Percentiles rank a stretch among this genome's conserved stretches.
phyloP scores from a whole-genome alignment of 2,113 vertebrate genomes.

The Proteles cristata region DNA sequence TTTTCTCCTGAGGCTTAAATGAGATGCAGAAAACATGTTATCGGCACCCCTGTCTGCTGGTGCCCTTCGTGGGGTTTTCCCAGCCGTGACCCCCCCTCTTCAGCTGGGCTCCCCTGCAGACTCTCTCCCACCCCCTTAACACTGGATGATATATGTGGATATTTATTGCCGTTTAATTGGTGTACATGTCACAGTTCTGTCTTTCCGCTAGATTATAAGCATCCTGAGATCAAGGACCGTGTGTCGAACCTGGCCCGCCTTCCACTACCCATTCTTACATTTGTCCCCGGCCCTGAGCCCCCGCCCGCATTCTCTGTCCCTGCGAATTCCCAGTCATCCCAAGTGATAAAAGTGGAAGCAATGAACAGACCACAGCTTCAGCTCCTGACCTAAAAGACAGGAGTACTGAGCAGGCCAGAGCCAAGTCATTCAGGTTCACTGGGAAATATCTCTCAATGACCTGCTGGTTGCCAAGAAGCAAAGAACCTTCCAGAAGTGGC shows the following conservation, averaged over 20 bases:
- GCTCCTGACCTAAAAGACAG: background rate
- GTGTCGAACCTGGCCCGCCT: background rate
- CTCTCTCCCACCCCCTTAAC: background rate
- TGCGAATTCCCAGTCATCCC: background rate
- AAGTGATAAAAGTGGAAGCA: background rate
- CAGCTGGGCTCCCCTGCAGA: fast-evolving
- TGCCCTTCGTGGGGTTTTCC: too few species aligned
- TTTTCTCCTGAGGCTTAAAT: background rate
- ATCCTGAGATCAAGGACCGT: background rate
- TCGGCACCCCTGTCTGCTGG: fast-evolving
- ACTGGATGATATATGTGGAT: fast-evolving
- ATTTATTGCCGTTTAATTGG: background rate
- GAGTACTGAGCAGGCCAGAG: background rate
- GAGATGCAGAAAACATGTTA: fast-evolving
- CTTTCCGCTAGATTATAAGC: background rate
- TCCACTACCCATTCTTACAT: background rate
- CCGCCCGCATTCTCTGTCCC: background rate
- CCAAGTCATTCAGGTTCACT: background rate
- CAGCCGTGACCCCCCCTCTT: fast-evolving
- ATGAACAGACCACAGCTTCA: background rate
- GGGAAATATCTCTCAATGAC: background rate
- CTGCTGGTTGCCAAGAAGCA: background rate
- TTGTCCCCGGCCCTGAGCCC: fast-evolving
- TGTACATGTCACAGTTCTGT: background rate
- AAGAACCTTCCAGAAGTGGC: background rate